phyloP scores from a whole-genome alignment of 2,113 vertebrate genomes.

The Sander lucioperca region DNA sequence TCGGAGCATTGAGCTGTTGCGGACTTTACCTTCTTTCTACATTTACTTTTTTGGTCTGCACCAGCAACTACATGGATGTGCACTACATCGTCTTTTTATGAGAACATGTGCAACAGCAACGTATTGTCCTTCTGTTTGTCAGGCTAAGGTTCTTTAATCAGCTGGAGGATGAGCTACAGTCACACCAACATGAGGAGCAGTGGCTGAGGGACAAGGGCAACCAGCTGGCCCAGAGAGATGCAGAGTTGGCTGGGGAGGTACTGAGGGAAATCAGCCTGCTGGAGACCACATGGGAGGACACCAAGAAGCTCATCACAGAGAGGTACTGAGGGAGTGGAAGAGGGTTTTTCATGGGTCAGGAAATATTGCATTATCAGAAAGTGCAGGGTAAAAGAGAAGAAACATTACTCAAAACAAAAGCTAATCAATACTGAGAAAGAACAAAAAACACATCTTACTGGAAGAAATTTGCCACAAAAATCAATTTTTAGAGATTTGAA shows the following conservation, averaged over 20 bases:
- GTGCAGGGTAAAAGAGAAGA: background rate
- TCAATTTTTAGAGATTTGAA: background rate
- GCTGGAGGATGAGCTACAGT: slow-evolving; percentile 93
- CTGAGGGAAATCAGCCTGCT: slow-evolving; percentile 88
- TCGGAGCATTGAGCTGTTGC: too few species aligned
- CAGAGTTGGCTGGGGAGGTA: slow-evolving; percentile 86
- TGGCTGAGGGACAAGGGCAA: slow-evolving; percentile 95
- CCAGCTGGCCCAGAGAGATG: slow-evolving; percentile 92
- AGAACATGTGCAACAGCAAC: background rate
- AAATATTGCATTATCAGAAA: background rate
- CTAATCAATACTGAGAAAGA: background rate
- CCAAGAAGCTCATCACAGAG: slow-evolving; percentile 90
- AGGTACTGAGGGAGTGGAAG: slow-evolving; percentile 80
- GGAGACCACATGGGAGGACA: slow-evolving; percentile 91
- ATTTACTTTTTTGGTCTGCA: too few species aligned
- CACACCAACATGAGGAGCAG: slow-evolving; percentile 93
- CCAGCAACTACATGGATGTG: too few species aligned
- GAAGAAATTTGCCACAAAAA: too few species aligned
- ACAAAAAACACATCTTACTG: background rate
- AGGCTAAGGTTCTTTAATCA: slow-evolving; percentile 94
- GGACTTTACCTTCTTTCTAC: too few species aligned
- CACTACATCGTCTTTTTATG: too few species aligned
- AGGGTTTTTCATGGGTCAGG: background rate
- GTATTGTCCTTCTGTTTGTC: slow-evolving; percentile 51
- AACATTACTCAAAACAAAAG: background rate